Evolutionary conservation across 2,888 invertebrate species (phyloP).

Genomic region (Lycocerus yunnanus): DNA sequence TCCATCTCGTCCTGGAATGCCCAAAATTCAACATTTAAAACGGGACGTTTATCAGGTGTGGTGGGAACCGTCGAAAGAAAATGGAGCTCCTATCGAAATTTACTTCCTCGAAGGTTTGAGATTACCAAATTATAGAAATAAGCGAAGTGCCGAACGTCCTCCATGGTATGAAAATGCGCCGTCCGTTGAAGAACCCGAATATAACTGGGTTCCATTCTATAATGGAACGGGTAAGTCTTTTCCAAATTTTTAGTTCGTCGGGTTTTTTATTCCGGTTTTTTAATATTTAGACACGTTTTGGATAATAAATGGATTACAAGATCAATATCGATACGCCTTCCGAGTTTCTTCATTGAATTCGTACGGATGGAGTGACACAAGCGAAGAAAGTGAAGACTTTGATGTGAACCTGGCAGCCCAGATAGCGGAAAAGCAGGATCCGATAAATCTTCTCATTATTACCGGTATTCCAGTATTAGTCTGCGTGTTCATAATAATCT

Average conservation of each 20-base stretch:
- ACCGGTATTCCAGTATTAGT: constrained; percentile 65
- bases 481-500: constrained; percentile 54
- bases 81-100: constrained; percentile 73
- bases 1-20: constrained; percentile 78
- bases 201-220: constrained; percentile 69
- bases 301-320: constrained; percentile 71
- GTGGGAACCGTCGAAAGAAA: constrained; percentile 79
- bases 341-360: constrained; percentile 79
- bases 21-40: constrained; percentile 73
- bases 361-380: constrained; percentile 83
- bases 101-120: constrained; percentile 76
- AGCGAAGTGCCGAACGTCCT: constrained; percentile 49
- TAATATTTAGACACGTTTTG: constrained; percentile 71
- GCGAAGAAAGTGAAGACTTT: constrained; percentile 67
- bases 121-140: constrained; percentile 47
- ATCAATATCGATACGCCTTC: constrained; percentile 69
- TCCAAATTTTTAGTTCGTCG: not conserved
- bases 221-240: constrained; percentile 70
- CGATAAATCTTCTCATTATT: constrained; percentile 61
- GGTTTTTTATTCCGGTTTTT: not conserved
- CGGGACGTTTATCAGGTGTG: constrained; percentile 76
- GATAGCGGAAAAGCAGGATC: constrained; percentile 59
- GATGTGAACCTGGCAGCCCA: constrained; percentile 56
- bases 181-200: constrained; percentile 63
- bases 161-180: constrained; percentile 54